Base-by-base conservation (phyloP, 2,113 vertebrate genomes). In the Lampris incognitus region DNA sequence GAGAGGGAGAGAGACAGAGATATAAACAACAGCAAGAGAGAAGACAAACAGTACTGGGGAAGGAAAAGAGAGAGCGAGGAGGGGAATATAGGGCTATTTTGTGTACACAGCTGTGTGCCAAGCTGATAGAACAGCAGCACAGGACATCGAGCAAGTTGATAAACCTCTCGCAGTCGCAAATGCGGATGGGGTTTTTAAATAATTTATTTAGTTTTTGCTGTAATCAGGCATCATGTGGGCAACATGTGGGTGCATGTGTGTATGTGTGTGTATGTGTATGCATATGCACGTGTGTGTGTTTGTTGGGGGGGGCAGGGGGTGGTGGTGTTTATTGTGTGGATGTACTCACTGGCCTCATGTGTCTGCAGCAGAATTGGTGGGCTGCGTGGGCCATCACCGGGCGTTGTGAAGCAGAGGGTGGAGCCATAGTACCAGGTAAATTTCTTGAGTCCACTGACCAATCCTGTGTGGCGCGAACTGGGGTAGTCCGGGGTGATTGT, bases 401-500 rank as follows among this genome's bases (percentile, higher is more conserved):
- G 98, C 0, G 98, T 99, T 44, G 98, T 99, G 87, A 99, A 99
- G 64, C 97, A 99, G 62, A 99, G 94, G 10, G 95, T 95, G 0
- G 97, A 95, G 0, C 96, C 93, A 5, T 95, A 94, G 88, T 99
- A 99, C 46, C 92, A 78, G 1, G 95, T 97, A 83, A 97, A 99
- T 73, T 99, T 99, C 90, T 78, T 94, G 81, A 99, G 91, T 72
- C 93, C 95, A 0, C 88, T 93, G 82, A 99, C 95, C 66, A 93
- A 92, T 11, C 97, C 97, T 0, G 95, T 95, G 78, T 98, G 97
- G 4, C 93, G 93, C 10, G 95, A 92, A 0, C 97, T 96, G 0
- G 97, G 97, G 87, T 98, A 98, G 84, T 98, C 97, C 0, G 97
- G 98, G 1, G 98, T 96, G 2, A 99, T 96, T 77, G 97, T 96